phyloP scores from a whole-genome alignment of 2,113 vertebrate genomes.

The Alligator sinensis region DNA sequence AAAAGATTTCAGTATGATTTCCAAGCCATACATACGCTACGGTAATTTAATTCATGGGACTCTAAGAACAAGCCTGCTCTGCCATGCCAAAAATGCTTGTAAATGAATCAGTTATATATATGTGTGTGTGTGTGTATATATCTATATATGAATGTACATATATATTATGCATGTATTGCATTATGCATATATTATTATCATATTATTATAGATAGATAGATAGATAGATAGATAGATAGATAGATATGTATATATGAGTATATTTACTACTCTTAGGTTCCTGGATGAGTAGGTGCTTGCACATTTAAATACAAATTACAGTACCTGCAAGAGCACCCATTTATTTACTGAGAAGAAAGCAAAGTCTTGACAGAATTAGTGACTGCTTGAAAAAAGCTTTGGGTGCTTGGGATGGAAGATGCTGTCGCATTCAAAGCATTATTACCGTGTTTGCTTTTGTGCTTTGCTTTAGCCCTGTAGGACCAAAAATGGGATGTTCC shows the following conservation, averaged over 20 bases:
- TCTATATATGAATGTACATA: too few species aligned
- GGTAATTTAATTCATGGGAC: not conserved
- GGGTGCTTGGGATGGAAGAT: not conserved
- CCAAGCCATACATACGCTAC: not conserved
- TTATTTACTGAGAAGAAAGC: not conserved
- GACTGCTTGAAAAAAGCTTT: not conserved
- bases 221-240: too few species aligned
- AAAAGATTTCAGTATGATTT: not conserved
- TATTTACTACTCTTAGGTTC: not conserved
- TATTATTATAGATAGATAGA: too few species aligned
- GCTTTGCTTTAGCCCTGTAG: not conserved
- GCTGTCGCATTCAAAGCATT: not conserved
- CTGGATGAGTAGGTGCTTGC: not conserved
- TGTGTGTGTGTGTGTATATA: not conserved
- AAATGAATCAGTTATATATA: not conserved
- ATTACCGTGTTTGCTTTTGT: not conserved
- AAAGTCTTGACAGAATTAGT: not conserved
- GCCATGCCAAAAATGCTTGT: not conserved
- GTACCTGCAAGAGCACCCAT: not conserved
- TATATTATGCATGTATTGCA: too few species aligned
- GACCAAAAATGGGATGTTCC: not conserved
- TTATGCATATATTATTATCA: too few species aligned
- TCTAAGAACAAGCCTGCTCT: not conserved
- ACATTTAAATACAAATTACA: not conserved
- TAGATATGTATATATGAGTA: not conserved